Conservation (phyloP, 1,140 invertebrate species). For the Drosophila jambulina region DNA sequence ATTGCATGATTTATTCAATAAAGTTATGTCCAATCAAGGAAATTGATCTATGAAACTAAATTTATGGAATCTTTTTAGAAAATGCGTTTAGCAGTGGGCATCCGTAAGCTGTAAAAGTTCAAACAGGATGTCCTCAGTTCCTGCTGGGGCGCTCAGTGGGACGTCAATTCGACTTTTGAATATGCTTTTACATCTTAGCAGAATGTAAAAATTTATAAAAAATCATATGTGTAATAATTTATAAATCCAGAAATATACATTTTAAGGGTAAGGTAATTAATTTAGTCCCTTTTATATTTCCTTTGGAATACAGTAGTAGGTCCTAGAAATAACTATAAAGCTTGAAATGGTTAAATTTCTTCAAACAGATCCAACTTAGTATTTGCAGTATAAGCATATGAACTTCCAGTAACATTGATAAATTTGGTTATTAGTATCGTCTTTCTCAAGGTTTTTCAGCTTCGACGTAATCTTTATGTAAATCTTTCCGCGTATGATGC, state of each 20-base stretch:
- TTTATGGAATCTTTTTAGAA: not conserved
- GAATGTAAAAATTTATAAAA: too few species aligned
- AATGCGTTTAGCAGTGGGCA: not conserved
- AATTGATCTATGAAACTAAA: not conserved
- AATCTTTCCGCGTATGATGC: constrained; percentile 7
- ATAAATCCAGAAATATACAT: not conserved
- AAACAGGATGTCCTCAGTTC: not conserved
- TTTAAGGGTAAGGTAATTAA: not conserved
- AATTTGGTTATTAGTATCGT: not conserved
- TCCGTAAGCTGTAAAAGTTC: not conserved
- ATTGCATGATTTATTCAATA: not conserved
- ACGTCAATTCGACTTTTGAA: not conserved
- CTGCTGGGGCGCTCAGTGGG: not conserved
- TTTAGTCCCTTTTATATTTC: not conserved
- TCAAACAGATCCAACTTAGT: not conserved
- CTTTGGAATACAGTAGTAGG: not conserved
- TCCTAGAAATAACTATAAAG: not conserved
- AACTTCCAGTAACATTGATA: not conserved
- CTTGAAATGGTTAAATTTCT: too few species aligned
- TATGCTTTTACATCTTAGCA: not conserved
- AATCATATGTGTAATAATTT: not conserved
- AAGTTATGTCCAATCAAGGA: not conserved
- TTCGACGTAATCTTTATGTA: not conserved
- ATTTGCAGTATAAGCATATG: not conserved
- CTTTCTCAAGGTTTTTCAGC: constrained; percentile 4